A percentile compares a stretch with the other conserved stretches of the same genome.
These are phyloP conservation scores for Danio aesculapii DNA, from an alignment of 2,797 vertebrate genomes.

Conservation along the genomic window DNA sequence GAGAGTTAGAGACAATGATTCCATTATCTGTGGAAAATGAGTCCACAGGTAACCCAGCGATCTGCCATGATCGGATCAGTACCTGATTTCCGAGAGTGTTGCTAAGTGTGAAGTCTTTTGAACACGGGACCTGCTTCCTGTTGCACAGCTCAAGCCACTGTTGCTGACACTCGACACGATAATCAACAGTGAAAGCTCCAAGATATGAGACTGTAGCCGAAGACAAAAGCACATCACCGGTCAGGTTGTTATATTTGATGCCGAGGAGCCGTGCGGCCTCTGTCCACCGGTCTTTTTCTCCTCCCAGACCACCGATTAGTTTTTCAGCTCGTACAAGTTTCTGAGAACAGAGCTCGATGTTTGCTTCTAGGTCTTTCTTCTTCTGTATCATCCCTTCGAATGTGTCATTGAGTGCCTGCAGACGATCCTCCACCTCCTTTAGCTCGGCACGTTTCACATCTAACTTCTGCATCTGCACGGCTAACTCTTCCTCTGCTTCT, in stretches of 20 bases:
- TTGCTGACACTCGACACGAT: conserved; percentile 82
- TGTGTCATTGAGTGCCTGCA: conserved; percentile 85
- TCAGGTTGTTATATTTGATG: conserved; percentile 85
- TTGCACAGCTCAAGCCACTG: conserved; percentile 86
- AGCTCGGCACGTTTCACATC: conserved; percentile 86
- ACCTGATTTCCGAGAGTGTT: conserved; percentile 88
- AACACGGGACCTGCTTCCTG: conserved; percentile 85
- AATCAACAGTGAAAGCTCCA: conserved; percentile 93
- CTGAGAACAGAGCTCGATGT: conserved; percentile 90
- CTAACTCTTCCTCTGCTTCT: conserved; percentile 82
- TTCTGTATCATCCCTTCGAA: conserved; percentile 85
- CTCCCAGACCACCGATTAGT: conserved; percentile 92
- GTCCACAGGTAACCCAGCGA: conserved; percentile 90
- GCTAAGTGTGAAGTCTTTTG: conserved; percentile 87
- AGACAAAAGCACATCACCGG: conserved; percentile 90
- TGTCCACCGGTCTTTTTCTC: conserved; percentile 94
- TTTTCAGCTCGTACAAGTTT: conserved; percentile 90
- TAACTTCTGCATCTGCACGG: conserved; percentile 83
- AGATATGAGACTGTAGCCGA: conserved; percentile 90
- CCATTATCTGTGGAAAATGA: conserved; percentile 93
- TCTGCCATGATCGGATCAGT: conserved; percentile 90
- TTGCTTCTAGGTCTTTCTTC: conserved; percentile 85
- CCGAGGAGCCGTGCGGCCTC: conserved; percentile 84
- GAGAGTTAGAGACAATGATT: conserved; percentile 92
- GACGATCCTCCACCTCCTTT: conserved; percentile 84